Evolutionary conservation across 2,113 vertebrate species (phyloP).

Genomic region (Lasiurus cinereus): DNA sequence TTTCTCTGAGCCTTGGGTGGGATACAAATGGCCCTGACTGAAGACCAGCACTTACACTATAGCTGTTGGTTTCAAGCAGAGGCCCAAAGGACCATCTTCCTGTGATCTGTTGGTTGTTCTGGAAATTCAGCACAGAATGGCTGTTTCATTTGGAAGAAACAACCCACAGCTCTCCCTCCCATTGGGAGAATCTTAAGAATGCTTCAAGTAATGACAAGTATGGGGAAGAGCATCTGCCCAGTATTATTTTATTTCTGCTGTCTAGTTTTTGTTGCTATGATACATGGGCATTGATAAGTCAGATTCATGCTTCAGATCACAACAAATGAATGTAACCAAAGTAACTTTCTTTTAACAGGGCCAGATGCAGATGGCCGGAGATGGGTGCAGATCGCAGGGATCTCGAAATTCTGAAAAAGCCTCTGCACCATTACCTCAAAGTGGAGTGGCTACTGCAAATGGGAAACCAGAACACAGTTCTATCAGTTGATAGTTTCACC

Average conservation of each 20-base stretch:
- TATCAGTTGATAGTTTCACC: slow-evolving; percentile 80
- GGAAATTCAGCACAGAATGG: slow-evolving; percentile 76
- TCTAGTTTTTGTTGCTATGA: not conserved
- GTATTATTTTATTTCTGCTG: not conserved
- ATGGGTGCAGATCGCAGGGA: slow-evolving; percentile 33
- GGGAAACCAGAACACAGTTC: slow-evolving; percentile 82
- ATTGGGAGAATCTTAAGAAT: not conserved
- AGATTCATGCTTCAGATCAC: not conserved
- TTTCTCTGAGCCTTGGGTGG: not conserved
- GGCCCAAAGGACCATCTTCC: slow-evolving; percentile 87
- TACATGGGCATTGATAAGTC: not conserved
- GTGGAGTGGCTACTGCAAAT: slow-evolving; percentile 80
- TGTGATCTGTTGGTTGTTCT: slow-evolving; percentile 87
- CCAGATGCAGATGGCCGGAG: slow-evolving; percentile 64
- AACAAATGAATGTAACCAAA: not conserved
- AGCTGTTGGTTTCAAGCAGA: slow-evolving; percentile 90
- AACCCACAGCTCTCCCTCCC: not conserved
- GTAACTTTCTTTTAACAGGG: slow-evolving; percentile 76
- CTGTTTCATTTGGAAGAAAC: slow-evolving; percentile 90
- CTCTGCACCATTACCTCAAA: not conserved
- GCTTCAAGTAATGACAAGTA: not conserved
- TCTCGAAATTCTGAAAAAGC: slow-evolving; percentile 62
- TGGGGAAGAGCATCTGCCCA: not conserved
- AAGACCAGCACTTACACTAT: slow-evolving; percentile 88
- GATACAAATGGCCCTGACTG: slow-evolving; percentile 87